Conservation (phyloP, 2,888 invertebrate species). For the Dryococelus australis region DNA sequence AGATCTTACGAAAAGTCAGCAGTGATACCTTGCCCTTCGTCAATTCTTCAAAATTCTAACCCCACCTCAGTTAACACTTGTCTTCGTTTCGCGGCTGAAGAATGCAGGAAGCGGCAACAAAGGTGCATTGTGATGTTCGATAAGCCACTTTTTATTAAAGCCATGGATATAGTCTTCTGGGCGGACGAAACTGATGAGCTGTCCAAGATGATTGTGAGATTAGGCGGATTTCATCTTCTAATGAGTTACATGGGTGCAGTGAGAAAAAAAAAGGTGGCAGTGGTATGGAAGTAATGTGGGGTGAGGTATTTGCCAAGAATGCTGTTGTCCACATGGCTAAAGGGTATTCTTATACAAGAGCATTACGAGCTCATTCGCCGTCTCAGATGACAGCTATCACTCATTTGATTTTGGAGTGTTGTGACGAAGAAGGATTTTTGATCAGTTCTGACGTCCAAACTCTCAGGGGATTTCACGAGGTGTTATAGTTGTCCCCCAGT, state of each 20-base stretch:
- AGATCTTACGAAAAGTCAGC: not conserved
- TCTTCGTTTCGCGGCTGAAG: not conserved
- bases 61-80: not conserved
- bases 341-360: too few relatives aligned
- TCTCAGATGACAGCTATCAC: not conserved
- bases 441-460: not conserved
- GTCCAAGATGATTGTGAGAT: not conserved
- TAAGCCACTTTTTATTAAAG: not conserved
- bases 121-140: not conserved
- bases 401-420: not conserved
- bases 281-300: not conserved
- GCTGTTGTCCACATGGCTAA: too few relatives aligned
- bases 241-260: not conserved
- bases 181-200: not conserved
- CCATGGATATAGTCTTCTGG: not conserved
- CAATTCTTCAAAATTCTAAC: not conserved
- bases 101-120: not conserved
- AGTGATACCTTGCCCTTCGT: not conserved
- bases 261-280: not conserved
- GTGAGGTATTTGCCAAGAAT: too few relatives aligned
- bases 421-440: too few relatives aligned
- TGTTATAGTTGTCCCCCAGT: too few relatives aligned
- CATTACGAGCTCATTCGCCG: not conserved
- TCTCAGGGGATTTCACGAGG: too few relatives aligned
- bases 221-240: not conserved